Evolutionary conservation across 2,888 invertebrate species (phyloP).

Genomic region (Sarcophaga rosellei): DNA sequence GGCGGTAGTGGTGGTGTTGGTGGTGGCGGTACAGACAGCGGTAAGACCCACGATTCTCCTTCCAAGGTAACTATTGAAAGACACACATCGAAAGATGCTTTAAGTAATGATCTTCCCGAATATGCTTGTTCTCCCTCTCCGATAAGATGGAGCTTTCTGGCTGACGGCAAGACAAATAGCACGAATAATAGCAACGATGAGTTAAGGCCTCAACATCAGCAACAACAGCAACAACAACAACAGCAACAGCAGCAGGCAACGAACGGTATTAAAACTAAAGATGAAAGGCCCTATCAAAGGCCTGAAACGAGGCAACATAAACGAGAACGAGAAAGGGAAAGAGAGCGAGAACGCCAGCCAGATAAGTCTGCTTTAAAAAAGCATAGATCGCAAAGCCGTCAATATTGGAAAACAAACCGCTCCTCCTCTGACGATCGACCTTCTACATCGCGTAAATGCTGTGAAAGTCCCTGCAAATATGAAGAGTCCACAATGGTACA

Average conservation of each 20-base stretch:
- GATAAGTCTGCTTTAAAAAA: constrained; percentile 58
- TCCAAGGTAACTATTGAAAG: constrained; percentile 78
- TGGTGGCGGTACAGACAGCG: constrained; percentile 57
- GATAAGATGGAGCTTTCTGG: constrained; percentile 81
- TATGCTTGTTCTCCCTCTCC: constrained; percentile 81
- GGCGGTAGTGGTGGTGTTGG: constrained; percentile 49
- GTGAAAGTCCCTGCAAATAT: constrained; percentile 77
- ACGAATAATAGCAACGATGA: constrained; percentile 48
- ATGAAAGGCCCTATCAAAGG: constrained; percentile 34
- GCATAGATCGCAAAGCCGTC: constrained; percentile 40
- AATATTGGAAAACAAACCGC: constrained; percentile 69
- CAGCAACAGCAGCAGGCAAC: constrained; percentile 58
- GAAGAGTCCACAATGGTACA: constrained; percentile 80
- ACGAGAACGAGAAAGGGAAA: constrained; percentile 63
- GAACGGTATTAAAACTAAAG: constrained; percentile 15
- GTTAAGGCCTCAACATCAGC: constrained; percentile 41
- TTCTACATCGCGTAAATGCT: constrained; percentile 75
- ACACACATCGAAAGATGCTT: constrained; percentile 78
- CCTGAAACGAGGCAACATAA: constrained; percentile 43
- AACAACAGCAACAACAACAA: constrained; percentile 49
- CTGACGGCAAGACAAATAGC: constrained; percentile 77
- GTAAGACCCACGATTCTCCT: constrained; percentile 74
- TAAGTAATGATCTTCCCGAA: constrained; percentile 79
- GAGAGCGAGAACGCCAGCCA: constrained; percentile 67
- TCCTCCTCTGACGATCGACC: constrained; percentile 73